phyloP scores from a whole-genome alignment of 2,113 vertebrate genomes.

The Galbula dea region DNA sequence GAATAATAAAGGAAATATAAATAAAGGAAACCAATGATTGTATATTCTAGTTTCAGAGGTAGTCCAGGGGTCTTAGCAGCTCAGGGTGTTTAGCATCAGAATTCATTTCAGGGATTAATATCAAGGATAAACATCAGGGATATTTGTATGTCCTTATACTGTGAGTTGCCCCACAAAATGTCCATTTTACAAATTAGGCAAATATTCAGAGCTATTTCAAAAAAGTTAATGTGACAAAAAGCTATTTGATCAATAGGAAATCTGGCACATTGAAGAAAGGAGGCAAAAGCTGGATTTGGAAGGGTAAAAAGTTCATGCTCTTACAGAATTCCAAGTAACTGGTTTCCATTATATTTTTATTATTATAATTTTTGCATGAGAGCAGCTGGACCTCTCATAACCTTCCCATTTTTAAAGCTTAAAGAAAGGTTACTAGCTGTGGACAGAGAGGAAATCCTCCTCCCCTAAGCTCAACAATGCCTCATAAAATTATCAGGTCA shows the following conservation, averaged over 20 bases:
- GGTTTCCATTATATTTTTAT: slow-evolving; percentile 60
- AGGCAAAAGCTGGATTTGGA: not conserved
- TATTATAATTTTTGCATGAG: slow-evolving; percentile 41
- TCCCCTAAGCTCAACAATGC: slow-evolving; percentile 17
- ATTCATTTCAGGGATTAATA: not conserved
- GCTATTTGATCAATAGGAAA: not conserved
- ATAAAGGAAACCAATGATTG: not conserved
- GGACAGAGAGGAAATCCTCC: slow-evolving; percentile 38
- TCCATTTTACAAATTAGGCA: not conserved
- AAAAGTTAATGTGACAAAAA: not conserved
- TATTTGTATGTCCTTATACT: not conserved
- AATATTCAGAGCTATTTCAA: not conserved
- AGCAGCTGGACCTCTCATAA: slow-evolving; percentile 42
- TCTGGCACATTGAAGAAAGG: not conserved
- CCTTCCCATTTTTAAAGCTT: slow-evolving; percentile 33
- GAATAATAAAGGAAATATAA: too few relatives aligned
- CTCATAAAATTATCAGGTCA: slow-evolving; percentile 63
- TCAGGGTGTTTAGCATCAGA: not conserved
- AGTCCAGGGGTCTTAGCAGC: not conserved
- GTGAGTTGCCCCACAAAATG: fast-evolving
- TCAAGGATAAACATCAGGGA: not conserved
- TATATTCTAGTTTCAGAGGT: not conserved
- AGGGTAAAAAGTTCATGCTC: slow-evolving; percentile 52
- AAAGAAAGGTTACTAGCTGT: slow-evolving; percentile 15
- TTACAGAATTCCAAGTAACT: slow-evolving; percentile 41